Percentiles rank a stretch among this genome's conserved stretches.
Evolutionary conservation across 2,113 vertebrate genomes (phyloP).

Genomic region (Apaloderma vittatum): DNA sequence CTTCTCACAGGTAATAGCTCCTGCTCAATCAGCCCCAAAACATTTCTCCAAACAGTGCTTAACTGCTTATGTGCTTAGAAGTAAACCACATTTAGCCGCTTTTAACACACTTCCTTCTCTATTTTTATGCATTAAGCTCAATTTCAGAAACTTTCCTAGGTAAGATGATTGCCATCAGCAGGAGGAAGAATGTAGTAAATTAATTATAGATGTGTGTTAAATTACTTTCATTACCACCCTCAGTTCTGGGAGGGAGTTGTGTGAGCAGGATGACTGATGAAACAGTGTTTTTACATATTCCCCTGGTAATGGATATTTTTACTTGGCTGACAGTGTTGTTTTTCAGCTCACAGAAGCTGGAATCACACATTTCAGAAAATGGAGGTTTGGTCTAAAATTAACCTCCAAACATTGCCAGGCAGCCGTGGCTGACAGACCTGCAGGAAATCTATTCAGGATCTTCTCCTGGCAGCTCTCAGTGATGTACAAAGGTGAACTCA

Average conservation of each 20-base stretch:
- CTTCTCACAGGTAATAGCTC: conserved; percentile 55
- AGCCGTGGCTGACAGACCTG: background rate
- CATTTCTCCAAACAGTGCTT: conserved; percentile 47
- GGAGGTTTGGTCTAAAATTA: background rate
- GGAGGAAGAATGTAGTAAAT: conserved; percentile 85
- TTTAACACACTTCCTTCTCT: conserved; percentile 57
- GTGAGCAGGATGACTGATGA: conserved; percentile 84
- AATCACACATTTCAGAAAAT: conserved; percentile 43
- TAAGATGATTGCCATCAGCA: conserved; percentile 73
- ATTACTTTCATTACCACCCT: conserved; percentile 93
- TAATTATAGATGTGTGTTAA: conserved; percentile 98
- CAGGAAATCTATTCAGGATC: background rate
- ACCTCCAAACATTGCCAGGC: background rate
- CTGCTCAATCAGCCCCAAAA: conserved; percentile 67
- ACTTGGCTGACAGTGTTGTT: conserved; percentile 36
- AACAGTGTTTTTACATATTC: conserved; percentile 74
- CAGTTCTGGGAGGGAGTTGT: conserved; percentile 76
- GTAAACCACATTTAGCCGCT: conserved; percentile 60
- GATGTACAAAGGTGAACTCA: background rate
- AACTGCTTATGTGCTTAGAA: conserved; percentile 51
- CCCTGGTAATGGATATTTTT: conserved; percentile 61
- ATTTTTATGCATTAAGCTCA: conserved; percentile 79
- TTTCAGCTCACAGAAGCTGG: conserved; percentile 28
- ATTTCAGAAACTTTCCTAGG: conserved; percentile 77
- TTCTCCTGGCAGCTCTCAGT: background rate